Conservation (phyloP, 2,113 vertebrate genomes). For the Paradoxurus hermaphroditus region DNA sequence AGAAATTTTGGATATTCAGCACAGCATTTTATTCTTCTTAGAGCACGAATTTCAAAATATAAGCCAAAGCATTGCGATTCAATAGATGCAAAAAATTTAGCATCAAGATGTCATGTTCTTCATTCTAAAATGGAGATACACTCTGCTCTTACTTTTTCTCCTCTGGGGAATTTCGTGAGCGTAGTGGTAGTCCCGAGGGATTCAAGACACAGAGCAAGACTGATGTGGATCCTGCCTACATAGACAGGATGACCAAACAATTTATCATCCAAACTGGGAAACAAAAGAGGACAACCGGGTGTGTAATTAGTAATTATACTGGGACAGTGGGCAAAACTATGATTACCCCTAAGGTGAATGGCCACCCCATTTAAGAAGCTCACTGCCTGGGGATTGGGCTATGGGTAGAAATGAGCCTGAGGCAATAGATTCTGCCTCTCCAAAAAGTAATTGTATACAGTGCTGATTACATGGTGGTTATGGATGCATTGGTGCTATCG, state of each 20-base stretch:
- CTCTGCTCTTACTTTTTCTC: background rate
- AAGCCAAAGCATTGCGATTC: constrained; percentile 2
- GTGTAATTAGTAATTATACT: background rate
- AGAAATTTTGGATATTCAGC: background rate
- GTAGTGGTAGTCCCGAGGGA: background rate
- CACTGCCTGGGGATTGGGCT: background rate
- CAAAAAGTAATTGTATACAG: background rate
- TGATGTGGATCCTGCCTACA: background rate
- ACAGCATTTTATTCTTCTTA: background rate
- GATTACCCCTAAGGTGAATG: background rate
- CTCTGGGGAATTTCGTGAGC: background rate
- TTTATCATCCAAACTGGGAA: background rate
- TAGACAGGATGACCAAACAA: background rate
- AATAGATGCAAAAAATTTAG: background rate
- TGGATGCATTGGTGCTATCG: background rate
- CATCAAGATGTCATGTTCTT: background rate
- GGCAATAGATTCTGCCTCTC: background rate
- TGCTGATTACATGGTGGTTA: background rate
- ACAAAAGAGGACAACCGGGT: background rate
- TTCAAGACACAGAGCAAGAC: background rate
- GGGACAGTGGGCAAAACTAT: background rate
- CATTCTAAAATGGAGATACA: background rate
- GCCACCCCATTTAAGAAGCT: background rate
- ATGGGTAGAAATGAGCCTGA: background rate
- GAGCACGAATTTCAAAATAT: background rate